A percentile compares a stretch with the other conserved stretches of the same genome.
phyloP scores from a whole-genome alignment of 2,113 vertebrate species.

The Megalops atlanticus region DNA sequence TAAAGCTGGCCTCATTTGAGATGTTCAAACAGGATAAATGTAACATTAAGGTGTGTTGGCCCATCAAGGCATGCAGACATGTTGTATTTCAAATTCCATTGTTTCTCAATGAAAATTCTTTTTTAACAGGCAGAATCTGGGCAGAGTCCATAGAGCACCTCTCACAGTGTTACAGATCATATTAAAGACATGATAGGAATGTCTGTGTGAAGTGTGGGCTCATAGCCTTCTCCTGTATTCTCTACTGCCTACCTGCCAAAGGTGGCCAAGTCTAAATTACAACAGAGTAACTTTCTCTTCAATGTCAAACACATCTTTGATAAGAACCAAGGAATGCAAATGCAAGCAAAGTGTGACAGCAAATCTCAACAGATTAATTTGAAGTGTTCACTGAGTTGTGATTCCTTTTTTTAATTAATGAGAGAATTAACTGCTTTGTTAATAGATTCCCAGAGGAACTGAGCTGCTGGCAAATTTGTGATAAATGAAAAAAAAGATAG shows the following conservation, averaged over 20 bases:
- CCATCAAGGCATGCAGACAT: constrained; percentile 29
- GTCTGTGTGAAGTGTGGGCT: neutral
- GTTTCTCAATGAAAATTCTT: constrained; percentile 18
- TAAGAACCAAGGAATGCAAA: constrained; percentile 36
- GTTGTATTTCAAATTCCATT: constrained; percentile 7
- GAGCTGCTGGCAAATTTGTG: constrained; percentile 62
- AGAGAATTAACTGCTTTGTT: constrained; percentile 25
- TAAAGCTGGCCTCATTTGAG: constrained; percentile 26
- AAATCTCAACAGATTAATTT: constrained; percentile 77
- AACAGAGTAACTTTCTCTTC: neutral
- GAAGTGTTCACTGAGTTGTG: constrained; percentile 74
- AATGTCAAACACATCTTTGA: neutral
- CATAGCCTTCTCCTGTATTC: neutral
- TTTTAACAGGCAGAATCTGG: constrained; percentile 1
- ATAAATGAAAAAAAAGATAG: constrained; percentile 62
- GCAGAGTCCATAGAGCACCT: neutral
- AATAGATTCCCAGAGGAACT: constrained; percentile 28
- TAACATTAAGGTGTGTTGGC: constrained; percentile 31
- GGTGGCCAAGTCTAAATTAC: neutral
- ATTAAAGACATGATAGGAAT: neutral
- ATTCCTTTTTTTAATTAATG: constrained; percentile 74
- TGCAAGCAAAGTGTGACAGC: constrained; percentile 62
- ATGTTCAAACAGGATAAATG: constrained; percentile 45
- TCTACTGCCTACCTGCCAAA: neutral
- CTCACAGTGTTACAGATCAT: neutral